Evolutionary conservation across 2,888 invertebrate species (phyloP).

Genomic region (Lydus trimaculatus): DNA sequence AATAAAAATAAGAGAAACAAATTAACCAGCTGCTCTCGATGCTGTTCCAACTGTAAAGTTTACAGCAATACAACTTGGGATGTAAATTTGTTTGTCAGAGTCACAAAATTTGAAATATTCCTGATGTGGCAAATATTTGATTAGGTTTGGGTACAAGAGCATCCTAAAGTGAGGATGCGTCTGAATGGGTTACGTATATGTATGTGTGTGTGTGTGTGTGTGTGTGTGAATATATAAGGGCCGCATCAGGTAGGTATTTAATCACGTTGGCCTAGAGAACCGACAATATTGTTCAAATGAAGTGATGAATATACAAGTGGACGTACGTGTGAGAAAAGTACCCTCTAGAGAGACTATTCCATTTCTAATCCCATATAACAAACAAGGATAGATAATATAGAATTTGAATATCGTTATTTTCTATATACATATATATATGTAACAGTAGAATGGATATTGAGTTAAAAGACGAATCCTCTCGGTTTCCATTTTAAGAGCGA

Average conservation of each 20-base stretch:
- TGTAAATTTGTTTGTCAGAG: background rate
- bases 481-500: constrained; percentile 47
- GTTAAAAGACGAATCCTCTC: constrained; percentile 48
- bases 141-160: background rate
- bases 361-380: constrained; percentile 5
- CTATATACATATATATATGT: constrained; percentile 4
- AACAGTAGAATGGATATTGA: constrained; percentile 39
- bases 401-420: constrained; percentile 18
- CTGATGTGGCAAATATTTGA: background rate
- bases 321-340: constrained; percentile 13
- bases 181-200: too few species aligned
- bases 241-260: constrained; percentile 18
- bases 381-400: constrained; percentile 34
- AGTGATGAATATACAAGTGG: constrained; percentile 16
- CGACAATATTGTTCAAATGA: constrained; percentile 13
- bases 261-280: constrained; percentile 11
- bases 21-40: background rate
- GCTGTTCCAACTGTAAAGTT: background rate
- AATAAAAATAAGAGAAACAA: background rate
- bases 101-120: background rate
- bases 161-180: background rate
- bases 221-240: background rate
- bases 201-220: background rate
- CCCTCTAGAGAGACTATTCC: background rate
- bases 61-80: too few species aligned